Conservation (phyloP, 2,888 invertebrate species). For the Megalurothrips usitatus region DNA sequence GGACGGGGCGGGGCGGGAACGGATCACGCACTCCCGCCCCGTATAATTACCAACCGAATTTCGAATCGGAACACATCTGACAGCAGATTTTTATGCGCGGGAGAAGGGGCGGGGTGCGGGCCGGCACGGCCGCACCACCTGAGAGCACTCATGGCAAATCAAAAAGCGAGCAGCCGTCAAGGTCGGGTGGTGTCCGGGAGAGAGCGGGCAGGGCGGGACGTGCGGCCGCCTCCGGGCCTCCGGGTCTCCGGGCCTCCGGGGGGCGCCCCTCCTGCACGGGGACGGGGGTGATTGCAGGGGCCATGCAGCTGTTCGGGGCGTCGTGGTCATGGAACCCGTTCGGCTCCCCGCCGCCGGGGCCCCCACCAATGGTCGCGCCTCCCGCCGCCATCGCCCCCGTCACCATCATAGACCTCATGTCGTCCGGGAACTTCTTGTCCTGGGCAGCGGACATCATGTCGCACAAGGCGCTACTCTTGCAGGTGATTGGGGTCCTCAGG, state of each 20-base stretch:
- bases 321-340: neutral
- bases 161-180: neutral
- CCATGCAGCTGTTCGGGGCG: neutral
- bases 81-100: conserved; percentile 21
- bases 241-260: no score
- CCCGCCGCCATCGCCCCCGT: conserved; percentile 10
- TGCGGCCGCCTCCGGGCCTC: neutral
- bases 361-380: neutral
- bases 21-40: neutral
- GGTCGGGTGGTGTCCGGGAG: neutral
- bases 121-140: neutral
- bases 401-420: neutral
- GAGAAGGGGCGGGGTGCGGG: neutral
- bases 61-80: conserved; percentile 26
- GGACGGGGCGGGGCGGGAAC: neutral
- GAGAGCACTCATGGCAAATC: neutral
- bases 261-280: neutral
- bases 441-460: neutral
- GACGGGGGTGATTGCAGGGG: neutral
- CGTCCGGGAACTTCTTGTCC: neutral
- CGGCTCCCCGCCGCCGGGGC: neutral
- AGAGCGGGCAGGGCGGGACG: neutral
- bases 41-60: conserved; percentile 19
- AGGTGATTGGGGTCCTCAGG: neutral
- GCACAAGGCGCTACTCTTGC: neutral